Conservation (phyloP, 2,797 vertebrate species). For the Acipenser ruthenus region DNA sequence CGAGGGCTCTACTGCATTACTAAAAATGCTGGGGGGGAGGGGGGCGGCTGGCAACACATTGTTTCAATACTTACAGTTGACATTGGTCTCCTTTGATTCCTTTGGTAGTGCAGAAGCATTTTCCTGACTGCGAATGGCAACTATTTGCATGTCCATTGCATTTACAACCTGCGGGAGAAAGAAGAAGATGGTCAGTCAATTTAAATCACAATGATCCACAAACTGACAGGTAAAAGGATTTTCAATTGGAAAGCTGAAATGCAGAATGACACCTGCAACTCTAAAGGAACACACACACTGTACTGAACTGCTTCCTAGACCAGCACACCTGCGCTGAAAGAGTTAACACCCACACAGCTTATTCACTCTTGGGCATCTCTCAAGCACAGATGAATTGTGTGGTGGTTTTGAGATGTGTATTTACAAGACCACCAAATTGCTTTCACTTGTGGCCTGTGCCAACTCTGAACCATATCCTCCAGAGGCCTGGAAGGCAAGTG, state of each 20-base stretch:
- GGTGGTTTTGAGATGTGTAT: too few relatives aligned
- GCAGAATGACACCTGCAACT: neutral
- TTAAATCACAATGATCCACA: constrained; percentile 7
- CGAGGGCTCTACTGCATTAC: too few relatives aligned
- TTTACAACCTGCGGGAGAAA: constrained; percentile 73
- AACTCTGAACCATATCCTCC: too few relatives aligned
- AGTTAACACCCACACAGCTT: too few relatives aligned
- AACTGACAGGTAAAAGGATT: neutral
- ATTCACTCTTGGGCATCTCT: too few relatives aligned
- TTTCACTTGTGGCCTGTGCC: too few relatives aligned
- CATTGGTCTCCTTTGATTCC: constrained; percentile 98
- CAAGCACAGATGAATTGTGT: too few relatives aligned
- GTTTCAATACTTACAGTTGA: constrained; percentile 82
- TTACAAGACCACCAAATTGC: too few relatives aligned
- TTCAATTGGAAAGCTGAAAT: neutral
- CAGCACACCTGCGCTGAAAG: too few relatives aligned
- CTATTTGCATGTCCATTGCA: constrained; percentile 91
- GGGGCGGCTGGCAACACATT: too few relatives aligned
- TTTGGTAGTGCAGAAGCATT: constrained; percentile 97
- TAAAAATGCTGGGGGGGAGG: too few relatives aligned
- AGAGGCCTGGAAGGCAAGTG: too few relatives aligned
- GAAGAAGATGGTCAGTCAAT: constrained; percentile 14
- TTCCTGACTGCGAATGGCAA: constrained; percentile 91
- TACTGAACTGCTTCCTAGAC: neutral
- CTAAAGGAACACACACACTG: neutral